phyloP scores from a whole-genome alignment of 2,797 vertebrate genomes.

The Prionace glauca region DNA sequence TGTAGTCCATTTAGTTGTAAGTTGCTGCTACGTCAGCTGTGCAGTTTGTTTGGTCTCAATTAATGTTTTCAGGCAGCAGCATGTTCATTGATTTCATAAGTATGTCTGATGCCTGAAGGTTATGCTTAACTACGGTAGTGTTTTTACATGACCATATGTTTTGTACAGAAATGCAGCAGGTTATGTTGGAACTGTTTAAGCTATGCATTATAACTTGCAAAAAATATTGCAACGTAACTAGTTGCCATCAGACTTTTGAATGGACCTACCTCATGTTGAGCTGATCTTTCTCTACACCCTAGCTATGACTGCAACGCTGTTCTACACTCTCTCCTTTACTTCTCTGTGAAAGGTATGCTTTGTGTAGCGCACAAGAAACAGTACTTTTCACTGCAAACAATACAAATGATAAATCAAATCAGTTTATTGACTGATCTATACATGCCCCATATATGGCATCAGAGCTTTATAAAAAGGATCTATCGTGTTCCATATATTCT shows the following conservation, averaged over 20 bases:
- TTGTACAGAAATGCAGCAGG: neutral
- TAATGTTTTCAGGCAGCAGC: neutral
- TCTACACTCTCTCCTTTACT: too few species aligned
- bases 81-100: neutral
- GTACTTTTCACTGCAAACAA: too few species aligned
- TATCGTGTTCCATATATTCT: neutral
- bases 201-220: neutral
- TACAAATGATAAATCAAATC: too few species aligned
- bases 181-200: neutral
- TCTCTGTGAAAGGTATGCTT: too few species aligned
- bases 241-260: too few species aligned
- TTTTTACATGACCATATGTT: neutral
- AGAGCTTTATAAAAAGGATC: neutral
- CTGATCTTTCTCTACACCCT: too few species aligned
- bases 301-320: too few species aligned
- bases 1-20: neutral
- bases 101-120: slow-evolving; percentile 12
- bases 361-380: too few species aligned
- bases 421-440: neutral
- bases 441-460: too few species aligned
- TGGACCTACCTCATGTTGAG: too few species aligned
- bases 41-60: neutral
- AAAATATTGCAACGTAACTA: neutral
- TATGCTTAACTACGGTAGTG: neutral
- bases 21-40: neutral